Conservation (phyloP, 2,888 invertebrate species). For the Cosmopolites sordidus region DNA sequence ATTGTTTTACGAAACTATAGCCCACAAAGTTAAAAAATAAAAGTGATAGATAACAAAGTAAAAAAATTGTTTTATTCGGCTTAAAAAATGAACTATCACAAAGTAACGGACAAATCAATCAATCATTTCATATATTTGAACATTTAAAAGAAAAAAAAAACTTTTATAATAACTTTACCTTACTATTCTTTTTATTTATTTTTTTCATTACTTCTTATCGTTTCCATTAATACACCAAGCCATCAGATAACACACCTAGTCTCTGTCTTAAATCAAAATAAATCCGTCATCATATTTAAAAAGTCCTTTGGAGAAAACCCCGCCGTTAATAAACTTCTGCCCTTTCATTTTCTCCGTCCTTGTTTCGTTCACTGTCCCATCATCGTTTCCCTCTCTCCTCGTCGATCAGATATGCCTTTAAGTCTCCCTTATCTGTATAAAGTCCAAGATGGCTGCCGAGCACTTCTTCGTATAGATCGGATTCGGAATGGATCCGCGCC, state of each 20-base stretch:
- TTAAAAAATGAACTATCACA: too few relatives aligned
- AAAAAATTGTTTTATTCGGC: too few relatives aligned
- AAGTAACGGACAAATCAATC: too few relatives aligned
- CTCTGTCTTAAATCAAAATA: constrained; percentile 4
- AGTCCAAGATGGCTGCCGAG: constrained; percentile 24
- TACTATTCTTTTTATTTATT: neutral
- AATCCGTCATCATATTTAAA: constrained; percentile 14
- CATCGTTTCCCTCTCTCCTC: neutral
- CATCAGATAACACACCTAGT: constrained; percentile 3
- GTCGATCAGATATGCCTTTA: constrained; percentile 16
- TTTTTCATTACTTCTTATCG: neutral
- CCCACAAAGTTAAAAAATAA: too few relatives aligned
- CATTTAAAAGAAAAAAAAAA: too few relatives aligned
- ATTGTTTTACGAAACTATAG: too few relatives aligned
- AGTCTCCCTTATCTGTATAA: constrained; percentile 18
- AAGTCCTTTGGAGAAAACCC: constrained; percentile 9
- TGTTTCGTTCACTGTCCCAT: neutral
- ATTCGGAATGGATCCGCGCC: constrained; percentile 18
- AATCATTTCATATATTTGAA: too few relatives aligned
- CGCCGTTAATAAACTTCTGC: constrained; percentile 8
- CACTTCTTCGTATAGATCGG: constrained; percentile 21
- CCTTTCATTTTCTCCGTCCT: constrained; percentile 4
- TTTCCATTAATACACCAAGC: neutral
- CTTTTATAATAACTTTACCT: neutral
- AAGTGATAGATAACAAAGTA: too few relatives aligned